Conservation (phyloP, 2,113 vertebrate species). For the Struthio camelus region DNA sequence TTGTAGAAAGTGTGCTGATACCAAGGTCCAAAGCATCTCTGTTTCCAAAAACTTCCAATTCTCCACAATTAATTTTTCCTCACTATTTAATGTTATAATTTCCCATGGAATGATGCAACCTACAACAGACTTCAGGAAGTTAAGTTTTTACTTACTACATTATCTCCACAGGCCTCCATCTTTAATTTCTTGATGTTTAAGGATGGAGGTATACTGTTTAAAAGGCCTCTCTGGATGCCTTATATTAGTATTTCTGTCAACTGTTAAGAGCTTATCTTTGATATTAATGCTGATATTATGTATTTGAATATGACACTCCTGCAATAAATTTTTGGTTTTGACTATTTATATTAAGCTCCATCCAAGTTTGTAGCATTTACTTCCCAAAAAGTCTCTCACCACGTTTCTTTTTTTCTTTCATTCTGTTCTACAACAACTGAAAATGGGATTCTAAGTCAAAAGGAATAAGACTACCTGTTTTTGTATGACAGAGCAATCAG, state of each 20-base stretch:
- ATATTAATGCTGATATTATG: not conserved
- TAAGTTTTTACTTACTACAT: not conserved
- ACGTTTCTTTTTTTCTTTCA: not conserved
- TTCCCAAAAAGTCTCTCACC: not conserved
- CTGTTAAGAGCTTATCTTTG: not conserved
- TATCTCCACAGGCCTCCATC: not conserved
- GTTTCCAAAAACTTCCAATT: not conserved
- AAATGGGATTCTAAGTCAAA: not conserved
- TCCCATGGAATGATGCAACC: not conserved
- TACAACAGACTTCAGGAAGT: not conserved
- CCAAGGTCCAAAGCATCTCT: not conserved
- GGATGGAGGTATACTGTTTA: not conserved
- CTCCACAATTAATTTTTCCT: not conserved
- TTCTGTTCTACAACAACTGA: not conserved
- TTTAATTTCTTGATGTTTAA: not conserved
- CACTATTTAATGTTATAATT: not conserved
- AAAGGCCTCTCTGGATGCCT: not conserved
- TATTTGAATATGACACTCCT: not conserved
- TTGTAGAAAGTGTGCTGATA: not conserved
- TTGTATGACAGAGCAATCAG: not conserved
- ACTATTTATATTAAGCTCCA: not conserved
- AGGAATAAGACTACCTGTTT: not conserved
- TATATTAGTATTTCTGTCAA: not conserved
- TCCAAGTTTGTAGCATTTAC: not conserved
- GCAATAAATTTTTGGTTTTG: not conserved